Evolutionary conservation across 2,113 vertebrate species (phyloP).

Genomic region (cat (Felis catus)): F.catus_Fca126_mat1.0 CM031419.1:131808001-131808500

Average conservation of each 20-base stretch:
- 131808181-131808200: neutral
- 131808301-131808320: constrained; percentile 59
- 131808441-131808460: constrained; percentile 49
- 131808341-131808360: constrained; percentile 60
- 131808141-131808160: neutral
- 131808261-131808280: constrained; percentile 63
- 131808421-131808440: constrained; percentile 66
- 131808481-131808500: neutral
- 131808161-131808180: neutral
- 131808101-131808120: neutral
- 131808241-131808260: constrained; percentile 50
- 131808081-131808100: neutral
- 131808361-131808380: constrained; percentile 77
- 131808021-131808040: neutral
- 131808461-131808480: constrained; percentile 50
- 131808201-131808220: constrained; percentile 32
- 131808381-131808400: constrained; percentile 25
- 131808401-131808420: neutral
- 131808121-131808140: neutral
- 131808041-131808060: neutral
- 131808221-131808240: neutral
- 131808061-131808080: neutral
- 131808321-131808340: neutral
- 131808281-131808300: constrained; percentile 55
- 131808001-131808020: neutral